Conservation (phyloP, 2,888 invertebrate genomes). For the Hipparchia sbordonii region DNA sequence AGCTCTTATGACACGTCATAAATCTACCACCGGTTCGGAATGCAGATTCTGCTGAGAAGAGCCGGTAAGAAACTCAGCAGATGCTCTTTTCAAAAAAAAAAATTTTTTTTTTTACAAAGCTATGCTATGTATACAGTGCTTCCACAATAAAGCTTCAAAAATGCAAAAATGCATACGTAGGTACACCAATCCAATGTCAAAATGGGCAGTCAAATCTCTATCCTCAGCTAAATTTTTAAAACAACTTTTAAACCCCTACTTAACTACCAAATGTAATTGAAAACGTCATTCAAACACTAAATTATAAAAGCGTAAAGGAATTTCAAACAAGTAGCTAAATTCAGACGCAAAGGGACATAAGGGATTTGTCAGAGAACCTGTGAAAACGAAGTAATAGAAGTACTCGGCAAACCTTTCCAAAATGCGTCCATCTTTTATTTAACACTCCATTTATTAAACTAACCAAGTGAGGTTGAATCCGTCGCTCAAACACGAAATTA, state of each 20-base stretch:
- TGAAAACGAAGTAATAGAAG: neutral
- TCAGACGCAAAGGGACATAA: neutral
- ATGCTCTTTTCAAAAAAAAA: no score
- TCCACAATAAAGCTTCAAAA: no score
- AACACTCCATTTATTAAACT: neutral
- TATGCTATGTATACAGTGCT: no score
- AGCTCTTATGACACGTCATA: no score
- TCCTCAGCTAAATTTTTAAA: no score
- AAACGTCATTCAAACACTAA: neutral
- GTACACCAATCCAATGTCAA: no score
- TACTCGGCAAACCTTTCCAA: neutral
- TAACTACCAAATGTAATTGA: neutral
- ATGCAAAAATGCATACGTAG: no score
- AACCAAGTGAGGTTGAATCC: neutral
- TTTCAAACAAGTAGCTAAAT: neutral
- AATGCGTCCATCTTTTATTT: neutral
- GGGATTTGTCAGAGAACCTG: neutral
- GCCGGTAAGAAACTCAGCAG: no score
- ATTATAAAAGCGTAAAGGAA: conserved; percentile 13
- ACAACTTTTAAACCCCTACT: neutral
- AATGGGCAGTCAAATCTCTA: no score
- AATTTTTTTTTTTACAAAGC: no score
- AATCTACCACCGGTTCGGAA: no score
- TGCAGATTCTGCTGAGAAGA: no score
- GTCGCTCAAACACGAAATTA: conserved; percentile 3